These are phyloP conservation scores for Ctenoplectra terminalis DNA, from an alignment of 1,140 invertebrate species.

Conservation along the genomic window DNA sequence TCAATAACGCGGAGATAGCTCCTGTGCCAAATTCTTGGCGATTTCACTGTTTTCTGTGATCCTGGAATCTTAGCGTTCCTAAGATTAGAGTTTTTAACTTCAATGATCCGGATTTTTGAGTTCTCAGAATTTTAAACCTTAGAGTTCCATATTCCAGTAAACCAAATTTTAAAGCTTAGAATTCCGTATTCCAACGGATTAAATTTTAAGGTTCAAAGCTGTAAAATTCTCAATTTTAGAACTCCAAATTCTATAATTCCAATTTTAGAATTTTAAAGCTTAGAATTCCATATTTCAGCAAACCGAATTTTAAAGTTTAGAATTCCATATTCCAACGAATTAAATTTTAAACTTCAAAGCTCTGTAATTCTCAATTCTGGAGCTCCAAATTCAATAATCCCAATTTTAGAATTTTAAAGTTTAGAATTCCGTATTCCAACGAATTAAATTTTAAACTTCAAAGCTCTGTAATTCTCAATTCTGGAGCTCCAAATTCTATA, in stretches of 20 bases:
- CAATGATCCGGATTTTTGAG: not conserved
- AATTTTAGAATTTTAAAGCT: not conserved
- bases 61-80: not conserved
- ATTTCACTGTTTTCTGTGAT: not conserved
- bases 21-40: not conserved
- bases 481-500: no score
- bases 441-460: no score
- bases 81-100: not conserved
- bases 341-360: no score
- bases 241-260: no score
- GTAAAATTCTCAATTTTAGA: not conserved
- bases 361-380: no score
- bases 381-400: no score
- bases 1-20: not conserved
- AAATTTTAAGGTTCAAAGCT: not conserved
- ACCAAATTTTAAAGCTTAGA: no score
- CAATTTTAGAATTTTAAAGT: no score
- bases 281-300: not conserved
- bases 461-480: no score
- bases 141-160: not conserved
- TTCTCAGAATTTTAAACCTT: not conserved
- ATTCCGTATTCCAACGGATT: no score
- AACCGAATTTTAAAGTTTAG: not conserved
- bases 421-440: no score
- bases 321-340: not conserved